Percentiles rank a stretch among this genome's conserved stretches.
Evolutionary conservation across 2,888 invertebrate genomes (phyloP).

Genomic region (Yponomeuta evonymella): DNA sequence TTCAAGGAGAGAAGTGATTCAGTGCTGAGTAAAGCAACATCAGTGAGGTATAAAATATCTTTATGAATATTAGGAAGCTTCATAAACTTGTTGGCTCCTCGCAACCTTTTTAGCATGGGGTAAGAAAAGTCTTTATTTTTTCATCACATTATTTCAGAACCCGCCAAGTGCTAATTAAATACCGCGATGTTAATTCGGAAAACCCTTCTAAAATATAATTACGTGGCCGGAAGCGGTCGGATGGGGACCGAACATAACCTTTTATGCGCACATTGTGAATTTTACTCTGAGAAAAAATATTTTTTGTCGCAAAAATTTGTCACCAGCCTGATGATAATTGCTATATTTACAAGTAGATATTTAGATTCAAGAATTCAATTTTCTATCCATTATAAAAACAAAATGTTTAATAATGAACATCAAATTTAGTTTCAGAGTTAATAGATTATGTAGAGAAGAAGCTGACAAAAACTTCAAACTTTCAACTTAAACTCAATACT

Average conservation of each 20-base stretch:
- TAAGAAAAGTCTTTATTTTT: conserved; percentile 2
- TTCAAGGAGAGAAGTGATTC: not conserved
- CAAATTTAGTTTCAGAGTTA: no score
- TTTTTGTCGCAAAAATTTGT: not conserved
- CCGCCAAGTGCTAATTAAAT: conserved; percentile 38
- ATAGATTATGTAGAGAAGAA: no score
- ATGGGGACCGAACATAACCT: conserved; percentile 8
- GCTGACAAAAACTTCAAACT: no score
- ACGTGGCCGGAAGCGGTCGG: conserved; percentile 17
- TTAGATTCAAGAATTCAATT: no score
- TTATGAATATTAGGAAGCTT: not conserved
- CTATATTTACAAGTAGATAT: no score
- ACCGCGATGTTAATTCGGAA: conserved; percentile 35
- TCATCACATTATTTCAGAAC: conserved; percentile 26
- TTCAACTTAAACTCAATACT: no score
- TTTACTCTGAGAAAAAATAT: not conserved
- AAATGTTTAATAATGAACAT: no score
- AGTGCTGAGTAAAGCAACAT: not conserved
- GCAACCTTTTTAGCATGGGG: not conserved
- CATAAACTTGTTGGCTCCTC: not conserved
- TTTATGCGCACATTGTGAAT: not conserved
- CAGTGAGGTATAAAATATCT: not conserved
- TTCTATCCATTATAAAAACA: no score
- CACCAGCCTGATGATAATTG: not conserved
- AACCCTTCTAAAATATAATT: conserved; percentile 39